phyloP scores from a whole-genome alignment of 2,113 vertebrate genomes.

The Patagioenas fasciata region DNA sequence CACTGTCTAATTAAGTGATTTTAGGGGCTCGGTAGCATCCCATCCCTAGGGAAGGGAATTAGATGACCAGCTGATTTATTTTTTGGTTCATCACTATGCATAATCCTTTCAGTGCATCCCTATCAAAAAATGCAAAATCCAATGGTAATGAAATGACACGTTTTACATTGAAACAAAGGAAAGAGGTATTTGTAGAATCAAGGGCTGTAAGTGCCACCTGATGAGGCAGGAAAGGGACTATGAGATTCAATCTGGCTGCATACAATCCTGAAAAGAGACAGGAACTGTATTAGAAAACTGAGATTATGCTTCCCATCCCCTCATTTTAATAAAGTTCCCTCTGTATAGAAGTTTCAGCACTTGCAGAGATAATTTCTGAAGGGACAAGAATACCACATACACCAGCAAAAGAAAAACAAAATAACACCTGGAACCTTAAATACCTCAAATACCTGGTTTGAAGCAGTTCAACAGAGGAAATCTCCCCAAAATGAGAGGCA shows the following conservation, averaged over 20 bases:
- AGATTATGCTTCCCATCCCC: accelerated
- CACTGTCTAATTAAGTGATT: background rate
- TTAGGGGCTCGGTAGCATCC: background rate
- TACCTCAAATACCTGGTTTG: background rate
- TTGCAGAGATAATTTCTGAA: background rate
- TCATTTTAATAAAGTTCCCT: background rate
- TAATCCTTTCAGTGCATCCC: background rate
- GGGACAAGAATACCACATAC: background rate
- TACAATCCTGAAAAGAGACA: background rate
- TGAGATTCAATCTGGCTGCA: background rate
- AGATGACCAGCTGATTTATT: background rate
- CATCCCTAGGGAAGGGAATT: background rate
- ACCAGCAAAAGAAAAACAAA: background rate
- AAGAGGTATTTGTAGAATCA: background rate
- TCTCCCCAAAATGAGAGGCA: background rate
- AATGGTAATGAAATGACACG: background rate
- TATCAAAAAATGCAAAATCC: background rate
- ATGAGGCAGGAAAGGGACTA: background rate
- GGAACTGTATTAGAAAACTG: background rate
- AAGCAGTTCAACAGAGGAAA: background rate
- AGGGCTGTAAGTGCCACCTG: background rate
- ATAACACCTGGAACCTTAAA: background rate
- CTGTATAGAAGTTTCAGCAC: background rate
- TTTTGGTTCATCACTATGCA: background rate
- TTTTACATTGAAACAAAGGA: background rate